phyloP scores from a whole-genome alignment of 2,113 vertebrate species.

The Lagenorhynchus albirostris region DNA sequence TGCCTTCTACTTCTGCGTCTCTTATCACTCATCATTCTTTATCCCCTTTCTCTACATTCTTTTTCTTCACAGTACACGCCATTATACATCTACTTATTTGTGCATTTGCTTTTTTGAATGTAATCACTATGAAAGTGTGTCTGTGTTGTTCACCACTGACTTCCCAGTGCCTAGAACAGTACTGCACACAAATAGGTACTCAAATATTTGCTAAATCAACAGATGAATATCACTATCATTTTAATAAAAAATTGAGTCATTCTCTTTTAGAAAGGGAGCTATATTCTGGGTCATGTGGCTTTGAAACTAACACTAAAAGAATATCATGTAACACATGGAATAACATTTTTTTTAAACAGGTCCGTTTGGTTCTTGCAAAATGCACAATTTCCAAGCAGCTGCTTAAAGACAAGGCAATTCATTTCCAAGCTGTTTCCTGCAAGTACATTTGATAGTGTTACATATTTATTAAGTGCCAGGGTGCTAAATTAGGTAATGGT shows the following conservation, averaged over 20 bases:
- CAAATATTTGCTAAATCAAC: not conserved
- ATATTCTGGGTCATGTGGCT: not conserved
- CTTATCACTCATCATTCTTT: not conserved
- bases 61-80: not conserved
- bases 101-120: not conserved
- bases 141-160: not conserved
- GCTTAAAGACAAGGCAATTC: constrained; percentile 34
- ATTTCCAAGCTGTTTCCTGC: constrained; percentile 35
- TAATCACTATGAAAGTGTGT: not conserved
- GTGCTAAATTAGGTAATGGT: constrained; percentile 13
- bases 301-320: constrained; percentile 56
- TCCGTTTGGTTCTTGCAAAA: constrained; percentile 47
- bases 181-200: not conserved
- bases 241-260: constrained; percentile 24
- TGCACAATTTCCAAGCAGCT: not conserved
- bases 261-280: constrained; percentile 18
- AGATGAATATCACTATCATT: not conserved
- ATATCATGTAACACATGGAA: not conserved
- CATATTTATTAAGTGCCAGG: constrained; percentile 43
- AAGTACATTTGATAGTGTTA: constrained; percentile 23
- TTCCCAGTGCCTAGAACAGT: not conserved
- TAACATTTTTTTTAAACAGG: constrained; percentile 31
- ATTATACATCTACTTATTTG: not conserved
- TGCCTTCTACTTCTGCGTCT: not conserved
- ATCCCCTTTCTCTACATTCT: not conserved